phyloP scores from a whole-genome alignment of 2,888 invertebrate genomes.

The Ochropleura plecta region DNA sequence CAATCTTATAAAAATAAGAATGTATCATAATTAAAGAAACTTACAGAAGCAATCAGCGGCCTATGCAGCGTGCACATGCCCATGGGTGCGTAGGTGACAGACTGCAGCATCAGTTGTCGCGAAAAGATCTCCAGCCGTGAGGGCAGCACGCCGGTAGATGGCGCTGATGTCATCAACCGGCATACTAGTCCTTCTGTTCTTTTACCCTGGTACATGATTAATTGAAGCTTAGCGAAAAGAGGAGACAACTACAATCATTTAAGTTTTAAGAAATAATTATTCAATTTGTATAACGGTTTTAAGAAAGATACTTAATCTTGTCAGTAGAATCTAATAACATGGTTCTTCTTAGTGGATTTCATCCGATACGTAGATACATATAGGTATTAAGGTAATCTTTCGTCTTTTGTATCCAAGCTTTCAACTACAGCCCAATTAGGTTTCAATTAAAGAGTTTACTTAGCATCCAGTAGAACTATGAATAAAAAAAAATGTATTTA shows the following conservation, averaged over 20 bases:
- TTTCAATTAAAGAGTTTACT: too few species aligned
- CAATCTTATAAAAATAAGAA: too few species aligned
- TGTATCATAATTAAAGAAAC: conserved; percentile 46
- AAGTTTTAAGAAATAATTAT: background rate
- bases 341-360: too few species aligned
- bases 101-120: conserved; percentile 89
- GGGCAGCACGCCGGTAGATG: conserved; percentile 84
- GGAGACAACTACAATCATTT: background rate
- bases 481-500: too few species aligned
- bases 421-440: background rate
- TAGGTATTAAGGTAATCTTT: background rate
- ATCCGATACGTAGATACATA: too few species aligned
- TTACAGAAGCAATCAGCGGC: conserved; percentile 90
- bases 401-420: background rate
- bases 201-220: conserved; percentile 76
- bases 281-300: background rate
- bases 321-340: background rate
- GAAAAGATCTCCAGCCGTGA: conserved; percentile 91
- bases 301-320: too few species aligned
- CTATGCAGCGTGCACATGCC: conserved; percentile 91
- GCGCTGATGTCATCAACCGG: conserved; percentile 83
- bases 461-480: too few species aligned
- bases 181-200: conserved; percentile 84
- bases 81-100: conserved; percentile 90
- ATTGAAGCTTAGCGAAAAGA: background rate